A percentile compares a stretch with the other conserved stretches of the same genome.
These are phyloP conservation scores for Melanotaenia maccullochi DNA, from an alignment of 2,797 vertebrate genomes.

Conservation along the genomic window DNA sequence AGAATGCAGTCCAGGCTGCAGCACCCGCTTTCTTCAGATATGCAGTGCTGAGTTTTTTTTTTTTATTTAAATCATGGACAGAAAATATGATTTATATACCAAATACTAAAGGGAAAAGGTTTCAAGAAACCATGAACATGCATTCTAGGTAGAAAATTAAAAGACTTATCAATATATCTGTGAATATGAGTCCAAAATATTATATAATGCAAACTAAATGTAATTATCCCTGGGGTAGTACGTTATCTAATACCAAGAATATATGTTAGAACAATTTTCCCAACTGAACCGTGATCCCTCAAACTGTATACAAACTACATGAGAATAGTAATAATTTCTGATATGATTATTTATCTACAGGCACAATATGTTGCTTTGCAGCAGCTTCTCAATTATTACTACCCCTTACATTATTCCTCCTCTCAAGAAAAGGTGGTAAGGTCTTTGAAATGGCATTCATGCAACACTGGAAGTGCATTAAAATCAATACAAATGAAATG, in stretches of 20 bases:
- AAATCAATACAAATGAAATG: conserved; percentile 55
- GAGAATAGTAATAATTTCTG: conserved; percentile 41
- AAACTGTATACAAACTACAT: conserved; percentile 43
- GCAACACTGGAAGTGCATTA: conserved; percentile 37
- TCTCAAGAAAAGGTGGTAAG: conserved; percentile 3
- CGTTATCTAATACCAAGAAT: conserved; percentile 51
- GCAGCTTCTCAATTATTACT: conserved; percentile 30
- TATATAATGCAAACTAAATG: conserved; percentile 50
- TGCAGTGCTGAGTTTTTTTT: neutral
- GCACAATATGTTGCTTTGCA: conserved; percentile 14
- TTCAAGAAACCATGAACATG: conserved; percentile 34
- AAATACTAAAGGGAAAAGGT: conserved; percentile 25
- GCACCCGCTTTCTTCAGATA: conserved; percentile 2
- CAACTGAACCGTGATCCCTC: conserved; percentile 42
- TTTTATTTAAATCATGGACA: too few relatives aligned
- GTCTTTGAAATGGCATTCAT: conserved; percentile 42
- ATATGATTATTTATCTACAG: conserved; percentile 44
- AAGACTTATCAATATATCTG: conserved; percentile 55
- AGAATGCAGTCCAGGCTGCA: neutral
- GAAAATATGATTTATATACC: neutral
- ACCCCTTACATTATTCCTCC: conserved; percentile 25
- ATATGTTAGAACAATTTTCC: conserved; percentile 37
- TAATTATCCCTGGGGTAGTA: conserved; percentile 51
- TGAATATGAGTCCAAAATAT: conserved; percentile 55
- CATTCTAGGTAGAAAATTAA: conserved; percentile 31